phyloP scores from a whole-genome alignment of 2,888 invertebrate species.

The Agrotis puta region DNA sequence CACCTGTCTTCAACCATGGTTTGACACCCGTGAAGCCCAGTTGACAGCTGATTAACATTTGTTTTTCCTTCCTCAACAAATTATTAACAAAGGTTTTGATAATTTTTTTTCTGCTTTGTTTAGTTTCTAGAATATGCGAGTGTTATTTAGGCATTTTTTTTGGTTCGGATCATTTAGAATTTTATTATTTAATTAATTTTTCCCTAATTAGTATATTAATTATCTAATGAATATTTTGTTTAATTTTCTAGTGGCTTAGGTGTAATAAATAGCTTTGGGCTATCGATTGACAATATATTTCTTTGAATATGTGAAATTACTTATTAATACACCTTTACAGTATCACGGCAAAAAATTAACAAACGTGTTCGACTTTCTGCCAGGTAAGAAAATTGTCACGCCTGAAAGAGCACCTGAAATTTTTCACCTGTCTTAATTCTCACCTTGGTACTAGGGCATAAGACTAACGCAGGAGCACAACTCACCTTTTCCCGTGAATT shows the following conservation, averaged over 20 bases:
- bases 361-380: conserved; percentile 1
- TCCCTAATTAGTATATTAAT: conserved; percentile 1
- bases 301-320: not conserved
- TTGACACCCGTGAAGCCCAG: conserved; percentile 86
- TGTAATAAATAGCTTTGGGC: not conserved
- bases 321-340: not conserved
- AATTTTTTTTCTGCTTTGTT: conserved; percentile 1
- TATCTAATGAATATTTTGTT: too few species aligned
- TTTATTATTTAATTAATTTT: not conserved
- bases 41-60: conserved; percentile 81
- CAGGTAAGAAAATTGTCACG: conserved; percentile 59
- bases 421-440: conserved; percentile 87
- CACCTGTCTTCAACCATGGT: conserved; percentile 87
- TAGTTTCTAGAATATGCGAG: not conserved
- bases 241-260: not conserved
- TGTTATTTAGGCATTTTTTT: not conserved
- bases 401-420: conserved; percentile 75
- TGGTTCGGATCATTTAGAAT: not conserved
- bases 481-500: conserved; percentile 77
- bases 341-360: not conserved
- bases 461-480: conserved; percentile 74
- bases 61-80: conserved; percentile 37
- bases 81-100: conserved; percentile 1
- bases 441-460: conserved; percentile 85
- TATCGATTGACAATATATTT: not conserved